Evolutionary conservation across 2,888 invertebrate genomes (phyloP).

Genomic region (Chironomus tentans): DNA sequence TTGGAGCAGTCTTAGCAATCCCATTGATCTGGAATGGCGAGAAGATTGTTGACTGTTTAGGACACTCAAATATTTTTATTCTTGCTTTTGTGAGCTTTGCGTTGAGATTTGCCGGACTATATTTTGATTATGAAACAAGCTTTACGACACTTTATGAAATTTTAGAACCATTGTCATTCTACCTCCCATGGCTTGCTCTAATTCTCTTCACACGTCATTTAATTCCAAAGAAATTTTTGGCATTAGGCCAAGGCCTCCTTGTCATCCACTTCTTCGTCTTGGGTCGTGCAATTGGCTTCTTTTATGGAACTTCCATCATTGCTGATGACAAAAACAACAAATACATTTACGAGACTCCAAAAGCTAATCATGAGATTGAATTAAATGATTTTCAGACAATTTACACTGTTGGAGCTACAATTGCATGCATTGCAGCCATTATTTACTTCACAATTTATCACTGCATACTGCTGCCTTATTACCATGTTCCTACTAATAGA

Average conservation of each 20-base stretch:
- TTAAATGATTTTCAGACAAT: conserved; percentile 30
- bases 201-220: conserved; percentile 73
- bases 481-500: conserved; percentile 24
- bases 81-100: conserved; percentile 74
- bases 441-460: conserved; percentile 66
- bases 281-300: conserved; percentile 40
- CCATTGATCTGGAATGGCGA: conserved; percentile 70
- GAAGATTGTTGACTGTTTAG: conserved; percentile 71
- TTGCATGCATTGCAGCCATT: conserved; percentile 55
- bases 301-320: not conserved
- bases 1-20: conserved; percentile 60
- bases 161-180: conserved; percentile 65
- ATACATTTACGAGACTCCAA: not conserved
- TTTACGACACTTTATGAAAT: conserved; percentile 61
- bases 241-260: conserved; percentile 68
- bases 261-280: conserved; percentile 72
- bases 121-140: conserved; percentile 50
- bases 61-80: conserved; percentile 72
- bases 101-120: conserved; percentile 58
- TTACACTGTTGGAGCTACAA: conserved; percentile 57
- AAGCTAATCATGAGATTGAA: not conserved
- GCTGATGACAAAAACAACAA: not conserved
- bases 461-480: conserved; percentile 58
- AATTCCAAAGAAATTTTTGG: conserved; percentile 64
- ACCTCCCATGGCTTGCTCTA: conserved; percentile 70